These are phyloP conservation scores for Perca flavescens DNA, from an alignment of 2,113 vertebrate species.

Conservation along the genomic window DNA sequence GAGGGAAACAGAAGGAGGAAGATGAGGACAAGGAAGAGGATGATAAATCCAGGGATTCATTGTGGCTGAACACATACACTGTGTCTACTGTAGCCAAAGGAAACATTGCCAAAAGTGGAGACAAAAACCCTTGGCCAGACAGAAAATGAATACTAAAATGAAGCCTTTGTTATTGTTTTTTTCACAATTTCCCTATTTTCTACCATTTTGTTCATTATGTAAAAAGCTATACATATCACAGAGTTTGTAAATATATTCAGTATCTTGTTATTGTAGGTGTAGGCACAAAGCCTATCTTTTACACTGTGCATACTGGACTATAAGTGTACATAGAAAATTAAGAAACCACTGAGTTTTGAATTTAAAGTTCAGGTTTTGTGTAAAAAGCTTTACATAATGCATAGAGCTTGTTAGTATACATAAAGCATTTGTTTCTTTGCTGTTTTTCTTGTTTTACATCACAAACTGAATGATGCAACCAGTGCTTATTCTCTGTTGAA, in stretches of 20 bases:
- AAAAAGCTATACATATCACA: background rate
- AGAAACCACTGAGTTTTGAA: background rate
- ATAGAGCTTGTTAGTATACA: background rate
- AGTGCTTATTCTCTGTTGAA: background rate
- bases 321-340: background rate
- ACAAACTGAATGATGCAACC: slow-evolving; percentile 17
- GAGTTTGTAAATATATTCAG: background rate
- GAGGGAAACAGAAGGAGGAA: slow-evolving; percentile 47
- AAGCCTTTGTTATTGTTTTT: background rate
- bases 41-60: slow-evolving; percentile 30
- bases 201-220: background rate
- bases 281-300: background rate
- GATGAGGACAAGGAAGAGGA: slow-evolving; percentile 54
- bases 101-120: slow-evolving; percentile 34
- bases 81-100: slow-evolving; percentile 40
- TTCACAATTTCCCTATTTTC: background rate
- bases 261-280: background rate
- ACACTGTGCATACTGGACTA: too few species aligned
- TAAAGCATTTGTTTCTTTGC: background rate
- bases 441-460: background rate
- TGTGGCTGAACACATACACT: slow-evolving; percentile 38
- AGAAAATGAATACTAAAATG: slow-evolving; percentile 20
- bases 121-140: slow-evolving; percentile 36
- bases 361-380: background rate
- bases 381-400: background rate